phyloP scores from a whole-genome alignment of 1,140 invertebrate species.

The Kradibia gibbosae region DNA sequence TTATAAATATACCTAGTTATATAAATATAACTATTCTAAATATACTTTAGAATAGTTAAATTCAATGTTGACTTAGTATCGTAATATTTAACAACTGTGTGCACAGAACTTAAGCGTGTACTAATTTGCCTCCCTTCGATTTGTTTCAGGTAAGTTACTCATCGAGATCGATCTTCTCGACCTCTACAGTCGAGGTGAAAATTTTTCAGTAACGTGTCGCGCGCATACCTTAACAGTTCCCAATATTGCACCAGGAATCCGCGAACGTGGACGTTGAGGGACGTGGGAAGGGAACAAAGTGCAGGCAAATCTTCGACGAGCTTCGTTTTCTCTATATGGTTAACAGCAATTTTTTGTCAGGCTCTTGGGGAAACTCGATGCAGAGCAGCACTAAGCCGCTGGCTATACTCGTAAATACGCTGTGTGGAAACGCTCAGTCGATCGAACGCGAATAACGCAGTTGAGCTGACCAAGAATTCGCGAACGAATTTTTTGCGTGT shows the following conservation, averaged over 20 bases:
- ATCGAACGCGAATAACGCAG: neutral
- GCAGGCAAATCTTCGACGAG: neutral
- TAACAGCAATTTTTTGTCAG: constrained; percentile 10
- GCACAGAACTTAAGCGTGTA: neutral
- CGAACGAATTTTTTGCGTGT: neutral
- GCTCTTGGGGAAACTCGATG: constrained; percentile 9
- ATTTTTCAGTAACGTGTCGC: constrained; percentile 9
- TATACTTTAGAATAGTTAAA: no score
- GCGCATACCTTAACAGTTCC: neutral
- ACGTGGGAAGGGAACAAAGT: neutral
- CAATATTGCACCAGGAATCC: constrained; percentile 19
- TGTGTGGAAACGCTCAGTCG: neutral
- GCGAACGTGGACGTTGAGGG: neutral
- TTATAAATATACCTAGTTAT: no score
- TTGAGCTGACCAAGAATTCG: neutral
- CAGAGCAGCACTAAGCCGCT: neutral
- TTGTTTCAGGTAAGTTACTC: constrained; percentile 26
- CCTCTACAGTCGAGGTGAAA: neutral
- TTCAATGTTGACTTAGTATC: no score
- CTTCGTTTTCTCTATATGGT: constrained; percentile 29
- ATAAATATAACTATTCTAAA: no score
- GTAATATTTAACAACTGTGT: no score
- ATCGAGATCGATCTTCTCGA: neutral
- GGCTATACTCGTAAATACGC: neutral
- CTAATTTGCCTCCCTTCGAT: neutral